Conservation (phyloP, 2,888 invertebrate species). For the Oxytorus armatus region DNA sequence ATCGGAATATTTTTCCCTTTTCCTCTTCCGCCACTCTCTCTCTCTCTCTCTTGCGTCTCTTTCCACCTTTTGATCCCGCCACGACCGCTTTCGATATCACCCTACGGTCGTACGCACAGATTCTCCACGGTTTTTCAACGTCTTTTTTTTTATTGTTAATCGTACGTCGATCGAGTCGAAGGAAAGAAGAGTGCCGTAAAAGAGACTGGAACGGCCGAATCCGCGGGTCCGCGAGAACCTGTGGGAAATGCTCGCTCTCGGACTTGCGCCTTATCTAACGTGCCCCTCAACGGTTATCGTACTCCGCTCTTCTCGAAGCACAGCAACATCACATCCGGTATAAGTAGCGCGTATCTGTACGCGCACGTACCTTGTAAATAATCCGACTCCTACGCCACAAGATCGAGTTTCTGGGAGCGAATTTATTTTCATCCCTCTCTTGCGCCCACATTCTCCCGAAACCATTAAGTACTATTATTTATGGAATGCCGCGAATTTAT, state of each 20-base stretch:
- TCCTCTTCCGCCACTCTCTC: slow-evolving; percentile 60
- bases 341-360: background rate
- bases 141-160: slow-evolving; percentile 23
- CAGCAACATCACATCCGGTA: slow-evolving; percentile 38
- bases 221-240: slow-evolving; percentile 51
- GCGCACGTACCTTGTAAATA: background rate
- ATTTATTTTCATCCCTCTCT: slow-evolving; percentile 22
- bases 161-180: slow-evolving; percentile 29
- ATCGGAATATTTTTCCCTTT: slow-evolving; percentile 69
- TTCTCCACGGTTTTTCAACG: slow-evolving; percentile 23
- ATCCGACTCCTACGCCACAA: slow-evolving; percentile 57
- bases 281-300: slow-evolving; percentile 63
- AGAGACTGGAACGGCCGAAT: slow-evolving; percentile 24
- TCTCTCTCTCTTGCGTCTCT: slow-evolving; percentile 54
- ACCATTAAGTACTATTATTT: slow-evolving; percentile 67
- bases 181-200: background rate
- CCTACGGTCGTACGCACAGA: slow-evolving; percentile 59
- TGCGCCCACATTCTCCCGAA: slow-evolving; percentile 35
- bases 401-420: slow-evolving; percentile 42
- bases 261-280: slow-evolving; percentile 70
- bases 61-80: slow-evolving; percentile 67
- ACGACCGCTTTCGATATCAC: slow-evolving; percentile 68
- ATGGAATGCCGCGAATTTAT: slow-evolving; percentile 64
- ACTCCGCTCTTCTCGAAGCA: slow-evolving; percentile 57
- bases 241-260: slow-evolving; percentile 69